Conservation (phyloP, 2,113 vertebrate genomes). For the Brachypodius melanocephalos region DNA sequence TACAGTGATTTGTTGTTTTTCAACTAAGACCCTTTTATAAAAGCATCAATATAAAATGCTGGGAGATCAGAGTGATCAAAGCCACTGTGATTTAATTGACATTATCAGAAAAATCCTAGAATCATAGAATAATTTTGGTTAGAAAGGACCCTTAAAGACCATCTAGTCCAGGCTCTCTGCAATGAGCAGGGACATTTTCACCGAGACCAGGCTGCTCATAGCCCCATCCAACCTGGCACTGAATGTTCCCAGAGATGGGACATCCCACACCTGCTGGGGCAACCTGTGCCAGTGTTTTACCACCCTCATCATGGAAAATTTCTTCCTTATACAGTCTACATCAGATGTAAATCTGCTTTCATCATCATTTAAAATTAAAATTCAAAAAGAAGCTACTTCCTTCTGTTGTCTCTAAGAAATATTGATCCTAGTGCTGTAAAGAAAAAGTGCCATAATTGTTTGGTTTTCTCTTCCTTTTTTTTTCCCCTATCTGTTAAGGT, state of each 20-base stretch:
- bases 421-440: not conserved
- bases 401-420: not conserved
- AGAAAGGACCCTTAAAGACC: not conserved
- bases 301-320: accelerated
- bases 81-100: not conserved
- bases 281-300: not conserved
- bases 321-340: not conserved
- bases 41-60: not conserved
- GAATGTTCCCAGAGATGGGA: not conserved
- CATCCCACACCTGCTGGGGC: not conserved
- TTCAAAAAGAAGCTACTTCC: not conserved
- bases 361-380: not conserved
- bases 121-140: no score
- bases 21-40: not conserved
- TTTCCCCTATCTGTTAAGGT: slow-evolving; percentile 39
- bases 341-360: not conserved
- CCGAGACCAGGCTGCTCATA: not conserved
- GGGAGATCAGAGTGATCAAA: not conserved
- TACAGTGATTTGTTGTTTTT: not conserved
- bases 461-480: not conserved
- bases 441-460: slow-evolving; percentile 1
- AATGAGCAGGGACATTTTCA: not conserved
- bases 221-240: accelerated
- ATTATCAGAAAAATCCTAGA: not conserved
- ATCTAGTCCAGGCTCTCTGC: not conserved